Conservation (phyloP, 2,888 invertebrate species). For the Caenorhabditis japonica region DNA sequence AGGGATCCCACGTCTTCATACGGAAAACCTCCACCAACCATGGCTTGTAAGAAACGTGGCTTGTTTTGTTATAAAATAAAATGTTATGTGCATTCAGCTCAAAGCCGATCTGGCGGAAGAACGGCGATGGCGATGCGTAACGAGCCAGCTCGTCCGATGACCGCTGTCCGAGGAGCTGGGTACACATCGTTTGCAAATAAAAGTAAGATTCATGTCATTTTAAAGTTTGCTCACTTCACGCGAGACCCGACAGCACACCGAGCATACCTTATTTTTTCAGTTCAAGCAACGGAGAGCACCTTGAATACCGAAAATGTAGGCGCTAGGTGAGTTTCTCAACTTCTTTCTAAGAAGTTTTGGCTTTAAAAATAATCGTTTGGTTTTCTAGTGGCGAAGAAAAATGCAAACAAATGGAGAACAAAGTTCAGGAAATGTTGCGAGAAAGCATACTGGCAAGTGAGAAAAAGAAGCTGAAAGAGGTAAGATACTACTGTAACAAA, state of each 20-base stretch:
- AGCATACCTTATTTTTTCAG: constrained; percentile 46
- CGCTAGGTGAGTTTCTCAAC: constrained; percentile 20
- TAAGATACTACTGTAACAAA: neutral
- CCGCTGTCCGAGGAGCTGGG: constrained; percentile 95
- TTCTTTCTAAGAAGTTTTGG: neutral
- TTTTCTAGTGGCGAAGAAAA: constrained; percentile 88
- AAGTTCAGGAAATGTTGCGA: constrained; percentile 90
- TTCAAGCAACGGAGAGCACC: constrained; percentile 53
- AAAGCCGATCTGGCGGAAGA: constrained; percentile 47
- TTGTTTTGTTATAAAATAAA: neutral
- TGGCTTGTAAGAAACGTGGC: constrained; percentile 18
- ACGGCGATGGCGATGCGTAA: constrained; percentile 66
- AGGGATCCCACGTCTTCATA: constrained; percentile 39
- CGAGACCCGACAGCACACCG: constrained; percentile 9
- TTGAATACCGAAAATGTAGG: constrained; percentile 7
- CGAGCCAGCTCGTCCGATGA: constrained; percentile 86
- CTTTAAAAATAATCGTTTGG: constrained; percentile 63
- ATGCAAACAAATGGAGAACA: constrained; percentile 88
- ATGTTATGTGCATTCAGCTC: constrained; percentile 6
- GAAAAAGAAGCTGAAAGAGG: constrained; percentile 78
- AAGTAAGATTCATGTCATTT: constrained; percentile 54
- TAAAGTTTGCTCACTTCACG: neutral
- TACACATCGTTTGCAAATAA: constrained; percentile 85
- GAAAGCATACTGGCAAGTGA: constrained; percentile 86
- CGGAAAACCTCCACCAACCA: constrained; percentile 50